Base-by-base conservation (phyloP, 30 jellyfish, hydroid and myxozoan species). In the Pelagia noctiluca region DNA sequence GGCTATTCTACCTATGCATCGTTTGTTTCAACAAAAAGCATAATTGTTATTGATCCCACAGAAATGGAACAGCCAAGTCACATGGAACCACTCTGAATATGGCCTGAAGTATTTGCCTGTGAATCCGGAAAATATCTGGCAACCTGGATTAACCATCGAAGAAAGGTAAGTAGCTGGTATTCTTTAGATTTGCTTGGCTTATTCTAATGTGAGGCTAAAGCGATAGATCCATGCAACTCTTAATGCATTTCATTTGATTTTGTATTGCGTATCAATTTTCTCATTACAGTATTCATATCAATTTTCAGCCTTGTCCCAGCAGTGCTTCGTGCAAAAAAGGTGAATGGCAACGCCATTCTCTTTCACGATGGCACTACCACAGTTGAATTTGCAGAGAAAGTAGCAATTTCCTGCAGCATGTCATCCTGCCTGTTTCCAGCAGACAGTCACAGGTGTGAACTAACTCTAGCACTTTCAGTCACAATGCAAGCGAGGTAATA, bases 401-500 rank as follows among this genome's bases (percentile, higher is more conserved):
- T 74, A 54, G 32, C 48, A 11, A 24, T 74, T n/a, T 22, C 50
- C n/a, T 74, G 86, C 26, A 13, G 50, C 12, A 74, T 74, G 86
- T 5, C 1, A 13, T 50, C 86, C 5, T 74, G 86, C 36, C 35
- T 30, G 70, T 74, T 35, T 49, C 86, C 86, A 30, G 11, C 24
- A 26, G 86, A 74, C 50, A 28, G 16, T 25, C 86, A 74, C 42
- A 25, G 7, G 13, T 74, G 86, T 54, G 31, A 13, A 13, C 11
- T 74, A 18, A 33, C 62, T 28, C 29, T 74, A n/a, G 1, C 50
- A 2, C 35, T 50, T 1, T 10, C 29, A n/a, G 74, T 8, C 36
- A 74, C 86, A 74, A 74, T 48, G 74, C 29, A 7, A 74, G 86
- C 22, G 86, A 74, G 19, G 86, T 50, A 16, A 74, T 13, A 21